These are phyloP conservation scores for Zoroaster sp. DNA, from an alignment of 53 echinoderm and acorn worm species.

Conservation along the genomic window DNA sequence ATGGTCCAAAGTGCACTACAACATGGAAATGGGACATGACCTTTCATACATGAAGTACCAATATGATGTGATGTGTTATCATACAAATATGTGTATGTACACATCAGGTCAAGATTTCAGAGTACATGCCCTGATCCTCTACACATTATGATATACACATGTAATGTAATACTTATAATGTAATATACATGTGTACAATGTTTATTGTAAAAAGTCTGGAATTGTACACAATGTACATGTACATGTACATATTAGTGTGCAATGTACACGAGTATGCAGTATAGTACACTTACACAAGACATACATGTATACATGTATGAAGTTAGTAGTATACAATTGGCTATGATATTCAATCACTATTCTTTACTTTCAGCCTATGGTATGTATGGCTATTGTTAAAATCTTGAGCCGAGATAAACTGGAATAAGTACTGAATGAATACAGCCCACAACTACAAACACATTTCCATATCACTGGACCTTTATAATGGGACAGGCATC, in stretches of 20 bases:
- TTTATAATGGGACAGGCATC: conserved; percentile 17
- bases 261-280: not conserved
- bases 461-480: conserved; percentile 36
- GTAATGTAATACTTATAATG: too few species aligned
- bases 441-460: not conserved
- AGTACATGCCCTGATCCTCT: too few species aligned
- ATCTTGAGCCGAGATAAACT: not conserved
- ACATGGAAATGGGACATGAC: too few species aligned
- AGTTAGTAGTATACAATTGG: not conserved
- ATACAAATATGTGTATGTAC: too few species aligned
- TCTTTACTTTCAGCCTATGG: not conserved
- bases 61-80: too few species aligned
- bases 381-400: not conserved
- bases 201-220: too few species aligned
- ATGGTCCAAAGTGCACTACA: not conserved
- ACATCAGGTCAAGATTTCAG: too few species aligned
- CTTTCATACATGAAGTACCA: too few species aligned
- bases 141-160: too few species aligned
- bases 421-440: conserved; percentile 8
- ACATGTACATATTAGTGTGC: not conserved
- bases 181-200: too few species aligned
- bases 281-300: not conserved
- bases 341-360: not conserved
- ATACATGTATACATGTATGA: not conserved
- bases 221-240: not conserved